These are phyloP conservation scores for Cynoglossus semilaevis DNA, from an alignment of 2,113 vertebrate genomes.

Conservation along the genomic window DNA sequence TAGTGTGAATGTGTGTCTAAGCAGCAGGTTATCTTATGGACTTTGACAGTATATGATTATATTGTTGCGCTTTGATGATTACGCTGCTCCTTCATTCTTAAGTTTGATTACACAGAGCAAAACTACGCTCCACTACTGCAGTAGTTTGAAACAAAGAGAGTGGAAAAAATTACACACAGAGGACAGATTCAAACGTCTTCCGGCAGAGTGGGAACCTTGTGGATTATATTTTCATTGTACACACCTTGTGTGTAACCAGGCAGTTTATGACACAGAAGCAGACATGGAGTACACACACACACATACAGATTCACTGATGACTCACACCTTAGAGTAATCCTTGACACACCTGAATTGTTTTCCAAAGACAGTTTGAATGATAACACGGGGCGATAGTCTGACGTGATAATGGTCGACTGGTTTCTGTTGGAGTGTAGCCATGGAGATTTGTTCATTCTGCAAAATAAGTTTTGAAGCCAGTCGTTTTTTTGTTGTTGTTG, in stretches of 20 bases:
- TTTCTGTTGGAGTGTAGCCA: slow-evolving; percentile 58
- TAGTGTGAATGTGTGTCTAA: background rate
- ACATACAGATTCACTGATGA: slow-evolving; percentile 18
- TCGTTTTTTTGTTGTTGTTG: too few species aligned
- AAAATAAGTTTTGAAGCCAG: background rate
- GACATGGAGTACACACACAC: slow-evolving; percentile 4
- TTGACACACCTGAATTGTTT: slow-evolving; percentile 58
- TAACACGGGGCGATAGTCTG: slow-evolving; percentile 26
- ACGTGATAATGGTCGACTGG: slow-evolving; percentile 19
- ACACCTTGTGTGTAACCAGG: slow-evolving; percentile 29
- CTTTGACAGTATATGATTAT: slow-evolving; percentile 18
- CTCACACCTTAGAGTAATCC: slow-evolving; percentile 39
- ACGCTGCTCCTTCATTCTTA: too few species aligned
- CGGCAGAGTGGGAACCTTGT: slow-evolving; percentile 20
- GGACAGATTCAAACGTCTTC: background rate
- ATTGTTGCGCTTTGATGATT: background rate
- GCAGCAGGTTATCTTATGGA: slow-evolving; percentile 12
- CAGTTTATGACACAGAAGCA: slow-evolving; percentile 16
- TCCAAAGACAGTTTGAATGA: slow-evolving; percentile 49
- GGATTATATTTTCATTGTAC: background rate
- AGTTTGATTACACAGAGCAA: too few species aligned
- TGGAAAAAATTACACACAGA: background rate
- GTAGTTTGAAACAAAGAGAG: background rate
- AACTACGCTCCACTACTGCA: background rate
- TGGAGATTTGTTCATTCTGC: background rate